These are phyloP conservation scores for Lepidocolaptes lacrymiger DNA, from an alignment of 2,797 vertebrate genomes.

Conservation along the genomic window DNA sequence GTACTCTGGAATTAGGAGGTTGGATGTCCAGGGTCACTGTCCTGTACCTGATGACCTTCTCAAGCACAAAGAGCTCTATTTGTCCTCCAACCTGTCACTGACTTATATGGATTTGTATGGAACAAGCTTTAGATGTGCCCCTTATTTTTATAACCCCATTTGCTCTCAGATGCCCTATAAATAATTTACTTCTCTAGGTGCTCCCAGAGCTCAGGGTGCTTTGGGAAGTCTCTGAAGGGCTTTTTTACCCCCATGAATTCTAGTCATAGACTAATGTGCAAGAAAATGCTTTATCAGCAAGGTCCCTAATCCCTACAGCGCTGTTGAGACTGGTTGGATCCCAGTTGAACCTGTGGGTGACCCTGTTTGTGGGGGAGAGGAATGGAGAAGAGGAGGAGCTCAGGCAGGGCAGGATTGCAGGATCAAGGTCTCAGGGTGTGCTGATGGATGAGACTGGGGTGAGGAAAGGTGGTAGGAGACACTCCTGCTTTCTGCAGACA, in stretches of 20 bases:
- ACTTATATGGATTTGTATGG: background rate
- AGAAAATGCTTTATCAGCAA: background rate
- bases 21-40: background rate
- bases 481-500: background rate
- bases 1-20: background rate
- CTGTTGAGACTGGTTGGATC: background rate
- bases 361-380: background rate
- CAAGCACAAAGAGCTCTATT: background rate
- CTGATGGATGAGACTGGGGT: background rate
- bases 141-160: background rate
- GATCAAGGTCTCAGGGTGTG: background rate
- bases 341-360: background rate
- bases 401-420: background rate
- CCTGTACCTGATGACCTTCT: background rate
- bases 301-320: background rate
- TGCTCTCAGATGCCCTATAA: accelerated
- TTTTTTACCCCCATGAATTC: accelerated
- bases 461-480: background rate
- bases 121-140: background rate
- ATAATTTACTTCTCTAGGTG: accelerated
- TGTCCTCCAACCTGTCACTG: background rate
- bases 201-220: background rate
- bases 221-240: background rate
- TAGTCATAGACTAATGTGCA: background rate
- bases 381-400: background rate